phyloP scores from a whole-genome alignment of 64 coral and sea anemone species.

The Porites australiensis region DNA sequence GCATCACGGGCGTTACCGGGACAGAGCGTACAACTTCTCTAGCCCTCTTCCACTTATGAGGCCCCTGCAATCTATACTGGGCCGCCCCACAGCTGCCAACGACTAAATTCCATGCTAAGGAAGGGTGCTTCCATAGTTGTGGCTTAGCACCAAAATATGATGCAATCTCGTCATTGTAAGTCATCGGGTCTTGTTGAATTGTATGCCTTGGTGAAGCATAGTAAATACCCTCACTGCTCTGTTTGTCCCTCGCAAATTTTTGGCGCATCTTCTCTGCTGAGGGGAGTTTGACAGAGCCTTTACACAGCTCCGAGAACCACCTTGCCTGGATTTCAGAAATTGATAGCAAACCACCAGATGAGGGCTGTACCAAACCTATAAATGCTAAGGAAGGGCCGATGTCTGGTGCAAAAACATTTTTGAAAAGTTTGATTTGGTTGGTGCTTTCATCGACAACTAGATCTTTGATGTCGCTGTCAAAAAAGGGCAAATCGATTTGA shows the following conservation, averaged over 20 bases:
- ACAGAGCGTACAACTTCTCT: constrained; percentile 59
- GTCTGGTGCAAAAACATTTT: constrained; percentile 76
- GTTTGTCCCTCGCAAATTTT: constrained; percentile 58
- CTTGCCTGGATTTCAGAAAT: constrained; percentile 86
- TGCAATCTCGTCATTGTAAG: constrained; percentile 77
- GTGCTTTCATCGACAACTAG: constrained; percentile 65
- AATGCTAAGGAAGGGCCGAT: constrained; percentile 73
- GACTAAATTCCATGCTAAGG: constrained; percentile 68
- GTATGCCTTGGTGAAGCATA: constrained; percentile 78
- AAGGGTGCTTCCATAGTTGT: constrained; percentile 76
- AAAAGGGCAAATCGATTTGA: constrained; percentile 71
- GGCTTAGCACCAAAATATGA: constrained; percentile 85
- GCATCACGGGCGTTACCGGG: constrained; percentile 83
- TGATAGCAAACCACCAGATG: constrained; percentile 78
- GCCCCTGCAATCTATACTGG: constrained; percentile 81
- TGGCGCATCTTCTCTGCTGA: constrained; percentile 44
- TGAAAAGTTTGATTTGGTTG: constrained; percentile 90
- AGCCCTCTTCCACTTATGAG: constrained; percentile 75
- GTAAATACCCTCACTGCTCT: constrained; percentile 24
- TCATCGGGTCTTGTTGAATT: constrained; percentile 79
- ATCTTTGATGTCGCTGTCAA: constrained; percentile 49
- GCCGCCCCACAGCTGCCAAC: constrained; percentile 76
- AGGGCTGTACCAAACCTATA: constrained; percentile 82
- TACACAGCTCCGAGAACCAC: constrained; percentile 88
- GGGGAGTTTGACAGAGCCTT: constrained; percentile 72